Evolutionary conservation across 2,888 invertebrate genomes (phyloP).

Genomic region (Argyresthia albistria): DNA sequence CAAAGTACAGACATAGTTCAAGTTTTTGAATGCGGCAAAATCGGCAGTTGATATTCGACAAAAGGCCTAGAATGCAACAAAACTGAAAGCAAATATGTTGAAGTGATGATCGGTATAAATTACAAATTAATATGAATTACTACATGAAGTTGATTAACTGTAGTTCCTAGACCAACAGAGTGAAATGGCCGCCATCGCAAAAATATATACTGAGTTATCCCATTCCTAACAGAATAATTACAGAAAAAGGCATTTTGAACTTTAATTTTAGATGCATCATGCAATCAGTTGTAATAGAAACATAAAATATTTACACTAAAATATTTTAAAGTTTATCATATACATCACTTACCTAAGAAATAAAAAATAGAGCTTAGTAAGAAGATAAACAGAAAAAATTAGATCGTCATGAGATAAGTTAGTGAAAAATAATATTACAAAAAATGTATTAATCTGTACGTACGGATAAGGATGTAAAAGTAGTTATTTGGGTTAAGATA

Average conservation of each 20-base stretch:
- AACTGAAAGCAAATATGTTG: not conserved
- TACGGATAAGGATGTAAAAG: conserved; percentile 56
- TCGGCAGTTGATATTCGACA: too few species aligned
- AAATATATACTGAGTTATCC: conserved; percentile 16
- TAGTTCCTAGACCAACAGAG: too few species aligned
- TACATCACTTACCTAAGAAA: conserved; percentile 62
- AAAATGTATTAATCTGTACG: conserved; percentile 55
- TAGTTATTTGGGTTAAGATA: conserved; percentile 65
- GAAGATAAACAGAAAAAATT: conserved; percentile 57
- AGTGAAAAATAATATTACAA: conserved; percentile 55
- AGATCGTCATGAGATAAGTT: conserved; percentile 61
- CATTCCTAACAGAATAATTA: conserved; percentile 30
- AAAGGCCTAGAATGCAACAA: too few species aligned
- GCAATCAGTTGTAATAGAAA: conserved; percentile 40
- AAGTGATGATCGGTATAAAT: not conserved
- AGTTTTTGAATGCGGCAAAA: too few species aligned
- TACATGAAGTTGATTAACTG: too few species aligned
- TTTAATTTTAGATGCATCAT: conserved; percentile 47
- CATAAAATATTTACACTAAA: conserved; percentile 68
- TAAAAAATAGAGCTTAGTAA: conserved; percentile 70
- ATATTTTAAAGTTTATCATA: conserved; percentile 56
- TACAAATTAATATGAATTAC: not conserved
- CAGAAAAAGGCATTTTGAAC: conserved; percentile 19
- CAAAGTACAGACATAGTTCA: too few species aligned
- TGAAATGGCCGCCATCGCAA: not conserved